Evolutionary conservation across 2,888 invertebrate genomes (phyloP).

Genomic region (Oxyscelio sp.): DNA sequence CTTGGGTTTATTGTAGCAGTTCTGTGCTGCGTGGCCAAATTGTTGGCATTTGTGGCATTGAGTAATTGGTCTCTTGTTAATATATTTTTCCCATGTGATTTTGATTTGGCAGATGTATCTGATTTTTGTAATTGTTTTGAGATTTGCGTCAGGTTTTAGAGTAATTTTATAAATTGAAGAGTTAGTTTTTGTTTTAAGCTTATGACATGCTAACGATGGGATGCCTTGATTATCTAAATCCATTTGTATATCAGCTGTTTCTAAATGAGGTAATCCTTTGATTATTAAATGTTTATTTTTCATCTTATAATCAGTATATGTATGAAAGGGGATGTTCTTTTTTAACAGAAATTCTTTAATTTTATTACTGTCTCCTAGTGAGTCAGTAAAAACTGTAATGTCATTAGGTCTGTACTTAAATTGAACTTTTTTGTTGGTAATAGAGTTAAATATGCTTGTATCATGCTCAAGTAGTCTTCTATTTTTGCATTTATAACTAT

Average conservation of each 20-base stretch:
- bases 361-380: too few relatives aligned
- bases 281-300: too few relatives aligned
- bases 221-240: background rate
- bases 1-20: slow-evolving; percentile 5
- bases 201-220: background rate
- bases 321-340: too few relatives aligned
- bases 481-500: too few relatives aligned
- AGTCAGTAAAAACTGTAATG: too few relatives aligned
- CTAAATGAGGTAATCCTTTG: too few relatives aligned
- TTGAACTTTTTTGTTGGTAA: too few relatives aligned
- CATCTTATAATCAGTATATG: too few relatives aligned
- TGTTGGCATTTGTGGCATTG: slow-evolving; percentile 68
- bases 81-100: slow-evolving; percentile 59
- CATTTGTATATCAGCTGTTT: background rate
- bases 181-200: background rate
- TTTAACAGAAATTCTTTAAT: too few relatives aligned
- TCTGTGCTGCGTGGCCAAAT: slow-evolving; percentile 22
- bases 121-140: slow-evolving; percentile 14
- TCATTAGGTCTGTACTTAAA: too few relatives aligned
- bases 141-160: background rate
- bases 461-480: too few relatives aligned
- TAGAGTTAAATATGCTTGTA: too few relatives aligned
- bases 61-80: slow-evolving; percentile 44
- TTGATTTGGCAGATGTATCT: slow-evolving; percentile 27
- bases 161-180: background rate